Percentiles rank a stretch among this genome's conserved stretches.
Evolutionary conservation across 1,140 invertebrate genomes (phyloP).

Genomic region (Papilio aristodemus): DNA sequence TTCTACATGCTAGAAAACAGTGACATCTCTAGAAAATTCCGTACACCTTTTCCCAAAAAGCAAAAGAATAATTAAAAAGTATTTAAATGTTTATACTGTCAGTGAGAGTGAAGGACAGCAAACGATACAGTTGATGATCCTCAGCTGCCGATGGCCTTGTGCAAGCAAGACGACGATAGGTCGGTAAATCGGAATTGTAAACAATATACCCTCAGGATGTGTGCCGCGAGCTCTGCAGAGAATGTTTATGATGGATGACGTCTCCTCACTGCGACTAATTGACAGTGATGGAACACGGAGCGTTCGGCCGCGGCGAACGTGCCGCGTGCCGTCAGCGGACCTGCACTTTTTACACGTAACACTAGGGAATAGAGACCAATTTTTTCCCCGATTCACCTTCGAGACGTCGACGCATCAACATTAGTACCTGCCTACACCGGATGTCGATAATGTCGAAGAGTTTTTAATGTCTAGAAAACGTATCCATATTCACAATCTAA

Average conservation of each 20-base stretch:
- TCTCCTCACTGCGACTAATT: constrained; percentile 73
- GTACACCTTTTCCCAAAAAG: too few relatives aligned
- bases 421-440: constrained; percentile 24
- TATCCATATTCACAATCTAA: constrained; percentile 17
- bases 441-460: constrained; percentile 15
- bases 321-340: constrained; percentile 40
- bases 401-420: background rate
- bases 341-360: constrained; percentile 37
- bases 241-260: constrained; percentile 73
- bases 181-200: constrained; percentile 55
- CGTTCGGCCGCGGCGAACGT: constrained; percentile 40
- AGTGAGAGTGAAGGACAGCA: background rate
- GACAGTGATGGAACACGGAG: constrained; percentile 74
- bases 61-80: too few relatives aligned
- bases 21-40: too few relatives aligned
- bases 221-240: constrained; percentile 44
- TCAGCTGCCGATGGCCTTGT: constrained; percentile 1
- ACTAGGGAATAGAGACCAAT: background rate
- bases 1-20: too few relatives aligned
- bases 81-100: too few relatives aligned
- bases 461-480: constrained; percentile 10
- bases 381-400: background rate
- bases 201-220: constrained; percentile 60
- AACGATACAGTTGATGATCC: background rate
- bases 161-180: background rate